Percentiles rank a stretch among this genome's conserved stretches.
Evolutionary conservation across 2,113 vertebrate species (phyloP).

Genomic region (Gobio gobio): DNA sequence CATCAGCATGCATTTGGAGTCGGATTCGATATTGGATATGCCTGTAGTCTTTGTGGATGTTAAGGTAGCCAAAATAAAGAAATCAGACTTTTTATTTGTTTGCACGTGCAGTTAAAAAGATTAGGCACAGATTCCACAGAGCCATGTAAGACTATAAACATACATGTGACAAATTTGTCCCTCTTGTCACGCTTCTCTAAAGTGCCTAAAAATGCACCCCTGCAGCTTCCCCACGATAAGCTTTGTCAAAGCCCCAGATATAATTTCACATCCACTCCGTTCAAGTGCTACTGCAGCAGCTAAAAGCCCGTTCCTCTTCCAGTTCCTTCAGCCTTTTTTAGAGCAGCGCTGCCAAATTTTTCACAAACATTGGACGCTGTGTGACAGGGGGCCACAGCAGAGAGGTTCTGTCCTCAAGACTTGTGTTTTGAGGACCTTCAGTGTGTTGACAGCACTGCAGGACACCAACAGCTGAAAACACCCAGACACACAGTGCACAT

Average conservation of each 20-base stretch:
- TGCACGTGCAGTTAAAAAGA: background rate
- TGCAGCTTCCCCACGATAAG: background rate
- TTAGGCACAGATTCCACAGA: background rate
- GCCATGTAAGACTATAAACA: background rate
- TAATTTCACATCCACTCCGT: constrained; percentile 1
- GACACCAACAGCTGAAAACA: constrained; percentile 25
- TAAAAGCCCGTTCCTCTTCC: background rate
- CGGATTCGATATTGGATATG: background rate
- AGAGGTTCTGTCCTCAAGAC: constrained; percentile 28
- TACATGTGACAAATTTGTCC: constrained; percentile 22
- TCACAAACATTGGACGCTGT: constrained; percentile 44
- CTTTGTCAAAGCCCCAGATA: constrained; percentile 11
- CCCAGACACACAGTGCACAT: constrained; percentile 10
- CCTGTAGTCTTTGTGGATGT: background rate
- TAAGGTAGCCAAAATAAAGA: background rate
- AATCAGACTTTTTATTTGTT: background rate
- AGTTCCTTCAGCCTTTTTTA: constrained; percentile 25
- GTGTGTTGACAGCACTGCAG: constrained; percentile 57
- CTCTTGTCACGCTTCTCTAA: background rate
- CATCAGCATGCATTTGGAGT: background rate
- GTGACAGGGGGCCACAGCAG: constrained; percentile 50
- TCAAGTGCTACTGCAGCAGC: background rate
- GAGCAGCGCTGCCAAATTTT: constrained; percentile 30
- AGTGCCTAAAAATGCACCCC: constrained; percentile 17
- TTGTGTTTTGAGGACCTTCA: constrained; percentile 50